Percentiles rank a stretch among this genome's conserved stretches.
Evolutionary conservation across 2,113 vertebrate species (phyloP).

Genomic region (Zeus faber): DNA sequence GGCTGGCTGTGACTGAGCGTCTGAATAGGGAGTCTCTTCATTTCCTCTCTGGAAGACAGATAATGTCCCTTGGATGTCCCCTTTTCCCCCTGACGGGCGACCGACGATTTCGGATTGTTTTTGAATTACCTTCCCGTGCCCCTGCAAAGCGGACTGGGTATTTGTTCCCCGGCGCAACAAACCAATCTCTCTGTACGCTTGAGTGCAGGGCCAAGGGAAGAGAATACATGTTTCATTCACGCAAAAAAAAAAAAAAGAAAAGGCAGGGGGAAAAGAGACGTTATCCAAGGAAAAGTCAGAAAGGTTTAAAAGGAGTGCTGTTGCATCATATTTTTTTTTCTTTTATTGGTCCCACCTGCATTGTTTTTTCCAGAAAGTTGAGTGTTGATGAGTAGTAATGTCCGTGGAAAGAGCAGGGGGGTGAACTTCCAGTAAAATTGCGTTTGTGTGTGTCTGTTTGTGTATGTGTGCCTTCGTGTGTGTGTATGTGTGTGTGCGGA

Average conservation of each 20-base stretch:
- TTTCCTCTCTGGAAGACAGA: conserved; percentile 30
- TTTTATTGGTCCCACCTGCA: background rate
- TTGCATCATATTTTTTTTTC: background rate
- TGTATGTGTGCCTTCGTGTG: too few species aligned
- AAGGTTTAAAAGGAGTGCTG: background rate
- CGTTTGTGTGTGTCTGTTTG: too few species aligned
- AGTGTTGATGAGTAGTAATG: background rate
- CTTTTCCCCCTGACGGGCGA: background rate
- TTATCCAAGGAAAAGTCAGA: background rate
- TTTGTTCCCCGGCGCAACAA: background rate
- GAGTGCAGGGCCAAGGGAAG: background rate
- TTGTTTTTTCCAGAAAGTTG: background rate
- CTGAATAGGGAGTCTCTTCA: conserved; percentile 40
- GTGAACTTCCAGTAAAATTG: background rate
- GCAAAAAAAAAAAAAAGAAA: background rate
- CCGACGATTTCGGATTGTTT: conserved; percentile 12
- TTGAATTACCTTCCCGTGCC: background rate
- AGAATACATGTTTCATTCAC: background rate
- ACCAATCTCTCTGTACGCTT: background rate
- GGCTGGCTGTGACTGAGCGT: conserved; percentile 38
- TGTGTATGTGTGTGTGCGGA: too few species aligned
- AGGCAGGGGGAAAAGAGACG: too few species aligned
- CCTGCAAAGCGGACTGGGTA: background rate
- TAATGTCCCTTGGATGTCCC: conserved; percentile 4
- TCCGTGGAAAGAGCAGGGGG: background rate